A percentile compares a stretch with the other conserved stretches of the same genome.
Evolutionary conservation across 2,888 invertebrate genomes (phyloP).

Genomic region (Chymomyza amoena): DNA sequence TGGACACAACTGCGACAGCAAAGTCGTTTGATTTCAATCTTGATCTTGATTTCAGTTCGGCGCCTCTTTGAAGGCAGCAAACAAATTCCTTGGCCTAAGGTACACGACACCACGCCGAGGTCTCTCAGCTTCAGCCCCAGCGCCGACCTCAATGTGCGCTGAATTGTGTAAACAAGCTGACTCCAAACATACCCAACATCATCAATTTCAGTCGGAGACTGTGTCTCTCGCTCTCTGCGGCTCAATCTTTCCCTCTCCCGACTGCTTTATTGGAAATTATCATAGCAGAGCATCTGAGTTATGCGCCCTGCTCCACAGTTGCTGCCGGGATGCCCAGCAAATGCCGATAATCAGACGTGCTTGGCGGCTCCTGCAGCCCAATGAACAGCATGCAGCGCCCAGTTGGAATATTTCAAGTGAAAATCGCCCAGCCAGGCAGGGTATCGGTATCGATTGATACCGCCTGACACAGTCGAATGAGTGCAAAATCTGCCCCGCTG

Average conservation of each 20-base stretch:
- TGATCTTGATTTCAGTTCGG: slow-evolving; percentile 73
- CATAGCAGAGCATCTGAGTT: slow-evolving; percentile 74
- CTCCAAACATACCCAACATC: slow-evolving; percentile 75
- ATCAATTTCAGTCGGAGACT: slow-evolving; percentile 68
- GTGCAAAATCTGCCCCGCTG: slow-evolving; percentile 49
- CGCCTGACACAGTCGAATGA: slow-evolving; percentile 36
- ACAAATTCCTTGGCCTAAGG: slow-evolving; percentile 56
- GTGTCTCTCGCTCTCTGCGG: slow-evolving; percentile 1
- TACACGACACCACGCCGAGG: slow-evolving; percentile 41
- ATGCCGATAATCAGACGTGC: slow-evolving; percentile 72
- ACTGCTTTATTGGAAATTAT: slow-evolving; percentile 68
- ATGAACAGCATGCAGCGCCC: slow-evolving; percentile 54
- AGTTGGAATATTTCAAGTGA: slow-evolving; percentile 71
- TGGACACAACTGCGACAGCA: slow-evolving; percentile 21
- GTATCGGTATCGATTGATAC: slow-evolving; percentile 66
- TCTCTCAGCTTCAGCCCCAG: slow-evolving; percentile 21
- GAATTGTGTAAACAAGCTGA: slow-evolving; percentile 78
- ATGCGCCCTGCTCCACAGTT: slow-evolving; percentile 60
- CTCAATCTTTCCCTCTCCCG: background rate
- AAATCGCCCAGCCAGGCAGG: slow-evolving; percentile 54
- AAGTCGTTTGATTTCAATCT: slow-evolving; percentile 63
- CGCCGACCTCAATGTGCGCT: slow-evolving; percentile 76
- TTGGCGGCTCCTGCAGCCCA: slow-evolving; percentile 62
- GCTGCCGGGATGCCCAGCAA: slow-evolving; percentile 56
- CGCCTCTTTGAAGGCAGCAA: slow-evolving; percentile 71